A percentile compares a stretch with the other conserved stretches of the same genome.
phyloP scores from a whole-genome alignment of 2,888 invertebrate species.

The Ctena decussata region DNA sequence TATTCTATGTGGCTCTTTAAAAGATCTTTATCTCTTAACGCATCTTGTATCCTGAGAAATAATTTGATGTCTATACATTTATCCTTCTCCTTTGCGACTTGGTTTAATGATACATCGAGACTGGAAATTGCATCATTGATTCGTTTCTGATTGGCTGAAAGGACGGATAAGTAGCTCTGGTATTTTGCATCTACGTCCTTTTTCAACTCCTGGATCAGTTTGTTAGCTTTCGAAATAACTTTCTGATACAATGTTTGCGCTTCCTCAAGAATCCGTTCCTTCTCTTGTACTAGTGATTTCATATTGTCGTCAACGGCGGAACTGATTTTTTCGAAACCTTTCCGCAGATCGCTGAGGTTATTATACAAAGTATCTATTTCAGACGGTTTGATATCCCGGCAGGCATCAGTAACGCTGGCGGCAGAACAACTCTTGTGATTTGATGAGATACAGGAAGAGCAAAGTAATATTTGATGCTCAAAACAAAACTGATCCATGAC shows the following conservation, averaged over 20 bases:
- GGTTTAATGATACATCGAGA: background rate
- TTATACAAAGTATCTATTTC: background rate
- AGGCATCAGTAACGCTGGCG: background rate
- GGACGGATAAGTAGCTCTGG: background rate
- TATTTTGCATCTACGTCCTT: background rate
- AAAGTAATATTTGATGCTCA: background rate
- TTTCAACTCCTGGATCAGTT: background rate
- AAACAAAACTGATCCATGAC: background rate
- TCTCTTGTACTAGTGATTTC: background rate
- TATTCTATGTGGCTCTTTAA: background rate
- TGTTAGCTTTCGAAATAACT: background rate
- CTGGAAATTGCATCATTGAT: background rate
- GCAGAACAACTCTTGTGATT: background rate
- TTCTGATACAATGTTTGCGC: background rate
- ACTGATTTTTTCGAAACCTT: background rate
- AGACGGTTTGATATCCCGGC: background rate
- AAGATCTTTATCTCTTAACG: too few species aligned
- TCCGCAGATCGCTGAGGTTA: background rate
- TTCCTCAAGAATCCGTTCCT: background rate
- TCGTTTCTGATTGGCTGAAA: background rate
- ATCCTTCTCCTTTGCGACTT: background rate
- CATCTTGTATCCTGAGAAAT: background rate
- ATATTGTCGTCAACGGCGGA: background rate
- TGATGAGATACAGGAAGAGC: background rate
- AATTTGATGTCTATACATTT: background rate